A percentile compares a stretch with the other conserved stretches of the same genome.
phyloP scores from a whole-genome alignment of 2,113 vertebrate genomes.

The Damaliscus lunatus region DNA sequence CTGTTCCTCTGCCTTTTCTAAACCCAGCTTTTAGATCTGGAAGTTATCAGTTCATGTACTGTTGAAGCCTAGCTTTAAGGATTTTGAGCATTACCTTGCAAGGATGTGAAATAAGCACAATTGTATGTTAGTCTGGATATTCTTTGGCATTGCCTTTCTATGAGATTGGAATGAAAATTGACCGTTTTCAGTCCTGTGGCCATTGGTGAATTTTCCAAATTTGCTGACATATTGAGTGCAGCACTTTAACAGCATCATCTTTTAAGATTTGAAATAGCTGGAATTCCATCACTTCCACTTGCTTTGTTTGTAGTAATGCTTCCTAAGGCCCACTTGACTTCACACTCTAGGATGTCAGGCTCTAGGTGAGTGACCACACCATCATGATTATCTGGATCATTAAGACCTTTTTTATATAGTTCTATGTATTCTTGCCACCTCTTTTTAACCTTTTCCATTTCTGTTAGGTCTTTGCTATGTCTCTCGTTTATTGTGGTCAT shows the following conservation, averaged over 20 bases:
- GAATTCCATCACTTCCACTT: not conserved
- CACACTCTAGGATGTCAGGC: not conserved
- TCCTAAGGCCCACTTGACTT: not conserved
- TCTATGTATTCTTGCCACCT: not conserved
- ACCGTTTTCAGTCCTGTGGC: not conserved
- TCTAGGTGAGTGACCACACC: not conserved
- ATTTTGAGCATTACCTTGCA: not conserved
- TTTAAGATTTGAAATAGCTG: not conserved
- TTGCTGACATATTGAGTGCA: not conserved
- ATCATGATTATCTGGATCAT: not conserved
- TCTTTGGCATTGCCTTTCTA: not conserved
- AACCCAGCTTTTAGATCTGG: not conserved
- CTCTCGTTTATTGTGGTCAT: not conserved
- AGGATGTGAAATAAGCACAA: not conserved
- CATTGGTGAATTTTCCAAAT: not conserved
- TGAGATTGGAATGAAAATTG: not conserved
- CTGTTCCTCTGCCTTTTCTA: not conserved
- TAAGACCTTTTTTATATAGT: not conserved
- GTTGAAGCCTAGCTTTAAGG: not conserved
- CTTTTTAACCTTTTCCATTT: not conserved
- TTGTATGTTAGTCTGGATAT: not conserved
- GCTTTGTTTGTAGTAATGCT: not conserved
- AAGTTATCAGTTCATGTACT: not conserved
- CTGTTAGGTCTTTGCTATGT: not conserved
- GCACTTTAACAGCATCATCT: not conserved